Evolutionary conservation across 2,113 vertebrate species (phyloP), one percentile per base, ranked within the genome.

Genomic region (Falco punctatus): DNA sequence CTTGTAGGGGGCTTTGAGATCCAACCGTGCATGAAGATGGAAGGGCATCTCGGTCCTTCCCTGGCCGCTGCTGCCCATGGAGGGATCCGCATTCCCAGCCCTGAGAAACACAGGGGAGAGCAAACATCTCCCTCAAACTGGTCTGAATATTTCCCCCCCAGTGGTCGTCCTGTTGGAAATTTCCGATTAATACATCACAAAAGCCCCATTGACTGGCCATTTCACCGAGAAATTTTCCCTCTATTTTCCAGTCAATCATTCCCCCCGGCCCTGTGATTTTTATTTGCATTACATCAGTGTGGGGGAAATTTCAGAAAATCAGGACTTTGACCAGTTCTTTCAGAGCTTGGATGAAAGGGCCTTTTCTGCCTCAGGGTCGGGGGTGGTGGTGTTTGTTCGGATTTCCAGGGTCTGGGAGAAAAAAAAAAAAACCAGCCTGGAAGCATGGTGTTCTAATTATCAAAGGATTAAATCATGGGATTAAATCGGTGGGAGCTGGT

Each of bases 11-110:
- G 14, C 33, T 23, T 21, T 16, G 42, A 40, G 44, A n/a, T 78
- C 24, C 38, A 58, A 5, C 14, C 1, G 0, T 1, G 27, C 5
- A 3, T 16, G 42, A 61, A 21, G 30, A 5, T 88, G 81, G 62
- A 35, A 64, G 55, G 69, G 13, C 23, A 33, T n/a, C 57, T 49
- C 4, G 6, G 1, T 24, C 65, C 58, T 61, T 84, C 33, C 40
- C 27, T 0, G 6, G 12, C 28, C 2, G 4, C 26, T 46, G 30
- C 30, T n/a, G 42, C 75, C 32, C 11, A 27, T 44, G 70, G 2
- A 11, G 38, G 32, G 15, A 57, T 26, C 11, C 7, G 2, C 65
- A 14, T 52, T 81, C 73, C 49, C 66, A 46, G 12, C 49, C 48
- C n/a, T 8, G 32, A 32, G 82, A 55, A 64, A 38, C 26, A 1